These are phyloP conservation scores for Mythimna pallens DNA, from an alignment of 2,888 invertebrate species.

Conservation along the genomic window DNA sequence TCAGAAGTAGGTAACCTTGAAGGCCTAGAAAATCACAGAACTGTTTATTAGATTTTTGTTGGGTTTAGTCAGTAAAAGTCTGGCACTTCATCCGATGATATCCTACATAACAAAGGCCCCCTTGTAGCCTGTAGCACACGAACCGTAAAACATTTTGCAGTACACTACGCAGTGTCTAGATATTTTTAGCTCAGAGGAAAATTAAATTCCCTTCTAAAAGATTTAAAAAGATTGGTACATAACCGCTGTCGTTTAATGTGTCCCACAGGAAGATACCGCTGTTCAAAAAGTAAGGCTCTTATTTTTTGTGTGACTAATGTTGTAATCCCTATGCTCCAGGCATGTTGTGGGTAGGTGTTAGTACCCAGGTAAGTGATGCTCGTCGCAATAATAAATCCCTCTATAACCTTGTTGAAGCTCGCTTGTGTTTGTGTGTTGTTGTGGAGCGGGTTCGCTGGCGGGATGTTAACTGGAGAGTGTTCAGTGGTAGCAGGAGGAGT, in stretches of 20 bases:
- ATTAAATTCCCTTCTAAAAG: background rate
- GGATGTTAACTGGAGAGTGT: too few relatives aligned
- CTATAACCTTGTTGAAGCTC: too few relatives aligned
- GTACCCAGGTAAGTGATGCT: conserved; percentile 25
- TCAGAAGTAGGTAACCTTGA: too few relatives aligned
- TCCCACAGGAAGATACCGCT: conserved; percentile 3
- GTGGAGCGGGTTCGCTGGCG: too few relatives aligned
- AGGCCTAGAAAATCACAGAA: background rate
- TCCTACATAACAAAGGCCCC: background rate
- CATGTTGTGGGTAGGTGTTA: conserved; percentile 31
- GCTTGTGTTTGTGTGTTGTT: too few relatives aligned
- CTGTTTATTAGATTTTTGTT: too few relatives aligned
- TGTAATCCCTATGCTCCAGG: conserved; percentile 26
- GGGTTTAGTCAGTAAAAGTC: too few relatives aligned
- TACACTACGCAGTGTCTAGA: background rate
- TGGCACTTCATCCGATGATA: too few relatives aligned
- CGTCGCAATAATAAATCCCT: conserved; percentile 27
- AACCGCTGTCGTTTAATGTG: conserved; percentile 18
- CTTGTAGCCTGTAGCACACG: conserved; percentile 20
- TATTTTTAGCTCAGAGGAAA: background rate
- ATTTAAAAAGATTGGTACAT: background rate
- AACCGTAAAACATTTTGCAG: conserved; percentile 5
- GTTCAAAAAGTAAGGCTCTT: conserved; percentile 23
- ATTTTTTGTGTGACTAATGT: conserved; percentile 36
- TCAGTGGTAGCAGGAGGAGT: too few relatives aligned